phyloP scores from a whole-genome alignment of 2,797 vertebrate species.

The Ctenopoma multispine region DNA sequence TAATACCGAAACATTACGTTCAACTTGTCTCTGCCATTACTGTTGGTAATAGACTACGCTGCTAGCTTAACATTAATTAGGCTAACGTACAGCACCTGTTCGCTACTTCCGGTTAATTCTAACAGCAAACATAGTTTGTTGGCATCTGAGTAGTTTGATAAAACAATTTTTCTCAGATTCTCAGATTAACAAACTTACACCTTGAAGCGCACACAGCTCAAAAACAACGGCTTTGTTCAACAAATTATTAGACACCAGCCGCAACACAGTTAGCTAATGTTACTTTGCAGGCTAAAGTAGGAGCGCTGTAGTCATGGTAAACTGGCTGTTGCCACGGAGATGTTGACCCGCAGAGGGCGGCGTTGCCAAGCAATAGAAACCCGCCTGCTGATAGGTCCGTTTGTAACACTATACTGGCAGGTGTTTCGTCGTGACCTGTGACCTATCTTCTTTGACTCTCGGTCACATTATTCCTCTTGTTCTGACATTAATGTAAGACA shows the following conservation, averaged over 20 bases:
- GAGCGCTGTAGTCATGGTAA: slow-evolving; percentile 22
- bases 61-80: not conserved
- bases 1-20: no score
- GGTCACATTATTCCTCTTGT: not conserved
- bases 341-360: slow-evolving; percentile 32
- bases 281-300: not conserved
- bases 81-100: not conserved
- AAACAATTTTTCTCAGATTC: not conserved
- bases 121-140: not conserved
- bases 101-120: not conserved
- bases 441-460: not conserved
- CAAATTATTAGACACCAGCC: not conserved
- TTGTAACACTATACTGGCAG: not conserved
- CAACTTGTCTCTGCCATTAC: no score
- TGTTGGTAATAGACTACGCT: no score
- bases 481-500: no score
- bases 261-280: not conserved
- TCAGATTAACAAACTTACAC: not conserved
- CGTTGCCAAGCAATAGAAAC: slow-evolving; percentile 12
- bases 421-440: fast-evolving
- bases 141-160: no score
- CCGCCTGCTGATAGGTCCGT: not conserved
- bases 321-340: not conserved
- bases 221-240: not conserved
- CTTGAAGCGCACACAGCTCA: fast-evolving